Base-by-base conservation (phyloP, 2,888 invertebrate species). In the Onthophagus sagittarius region DNA sequence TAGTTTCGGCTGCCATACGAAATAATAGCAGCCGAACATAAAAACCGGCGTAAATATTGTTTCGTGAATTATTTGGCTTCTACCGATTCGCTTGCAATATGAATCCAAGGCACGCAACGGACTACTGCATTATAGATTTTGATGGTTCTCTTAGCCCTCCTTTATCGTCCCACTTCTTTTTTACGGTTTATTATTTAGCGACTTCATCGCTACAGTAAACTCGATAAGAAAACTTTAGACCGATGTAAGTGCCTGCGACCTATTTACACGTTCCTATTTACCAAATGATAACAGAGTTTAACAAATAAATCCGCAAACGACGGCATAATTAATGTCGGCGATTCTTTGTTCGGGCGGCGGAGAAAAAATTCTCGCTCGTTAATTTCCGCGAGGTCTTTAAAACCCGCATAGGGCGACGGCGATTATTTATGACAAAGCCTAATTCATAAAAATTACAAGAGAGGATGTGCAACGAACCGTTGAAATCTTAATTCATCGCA, bases 401-500 rank as follows among this genome's bases (percentile, higher is more conserved):
- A 70, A 15, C 32, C 69, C 63, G 15, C 14, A 11, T 64, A 33
- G 23, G 64, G 33, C 71, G 39, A 53, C 39, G 39, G 67, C 74
- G 78, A 78, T 76, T 78, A 78, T 77, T 78, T 78, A 78, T 76
- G 74, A 74, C 72, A 74, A 73, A 73, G 72, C 76, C 77, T 81
- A 82, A 82, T 82, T 81, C 79, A 79, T 80, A 79, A 81, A 81
- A 81, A 81, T 81, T 79, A 79, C 79, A 77, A 78, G 77, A 77
- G 80, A 78, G 78, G 77, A 79, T 79, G 79, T 78, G 81, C 83
- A 84, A 82, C 83, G 84, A 84, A 84, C 81, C 84, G 81, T 82
- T 83, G 81, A 83, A 84, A 84, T 84, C 83, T 80, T 84, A 84
- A 84, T 84, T 85, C 84, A 83, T 83, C 82, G 82, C 78, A 78